Evolutionary conservation across 2,888 invertebrate species (phyloP), one percentile per base, ranked within the genome.

Genomic region (Lasioglossum oenotherae): DNA sequence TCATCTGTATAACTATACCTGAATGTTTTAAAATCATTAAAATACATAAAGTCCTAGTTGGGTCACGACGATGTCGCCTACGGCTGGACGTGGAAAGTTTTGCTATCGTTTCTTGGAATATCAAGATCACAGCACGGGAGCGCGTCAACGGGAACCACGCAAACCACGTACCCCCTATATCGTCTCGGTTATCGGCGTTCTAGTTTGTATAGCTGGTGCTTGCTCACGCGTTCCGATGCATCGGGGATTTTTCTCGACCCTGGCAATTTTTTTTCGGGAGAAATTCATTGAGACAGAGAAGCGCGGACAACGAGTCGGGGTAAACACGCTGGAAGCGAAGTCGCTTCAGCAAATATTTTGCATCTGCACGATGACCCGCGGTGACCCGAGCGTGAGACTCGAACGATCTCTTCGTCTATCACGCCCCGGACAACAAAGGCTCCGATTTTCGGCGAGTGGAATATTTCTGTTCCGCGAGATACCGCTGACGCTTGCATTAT

Each of bases 301-400:
- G 12, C 41, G 16, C 31, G 31, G 27, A 14, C 67, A 49, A 49
- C 46, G 74, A 64, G 35, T 35, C 23, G 31, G 27, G 19, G 49
- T 41, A 75, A 72, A 69, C 69, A 53, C 23, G 78, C 38, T 14
- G 35, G 1, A n/a, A 12, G n/a, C n/a, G n/a, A 57, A 57, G 8
- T 12, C 69, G 80, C 64, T 57, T 53, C 67, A 35, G 82, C 71
- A 91, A 89, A 91, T 91, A 91, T 91, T 91, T 89, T 90, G 74
- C 86, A 82, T 89, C 74, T 53, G 75, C 69, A 69, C 71, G 85
- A 87, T 87, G 87, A 91, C 90, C 87, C 85, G 38, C 0, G 23
- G 10, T 78, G 89, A 87, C 87, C 88, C 77, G 60, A 41, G 46
- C 80, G 57, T 53, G 74, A 78, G 82, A 81, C 85, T 82, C 79